Conservation (phyloP, 2,797 vertebrate genomes). For the Lithobates pipiens region DNA sequence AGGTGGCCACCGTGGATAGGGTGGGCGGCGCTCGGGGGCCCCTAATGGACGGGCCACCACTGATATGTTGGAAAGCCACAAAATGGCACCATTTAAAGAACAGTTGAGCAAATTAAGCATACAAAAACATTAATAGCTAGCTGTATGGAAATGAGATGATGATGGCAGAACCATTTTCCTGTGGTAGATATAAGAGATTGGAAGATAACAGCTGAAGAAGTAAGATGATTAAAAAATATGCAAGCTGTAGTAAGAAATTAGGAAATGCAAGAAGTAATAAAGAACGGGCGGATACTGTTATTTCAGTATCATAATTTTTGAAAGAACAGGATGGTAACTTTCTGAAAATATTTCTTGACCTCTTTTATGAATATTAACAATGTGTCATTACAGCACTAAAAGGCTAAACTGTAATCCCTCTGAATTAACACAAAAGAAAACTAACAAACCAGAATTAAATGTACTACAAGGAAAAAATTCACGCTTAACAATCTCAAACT, state of each 20-base stretch:
- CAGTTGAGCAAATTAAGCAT: slow-evolving; percentile 40
- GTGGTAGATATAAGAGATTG: slow-evolving; percentile 14
- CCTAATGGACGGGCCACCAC: too few species aligned
- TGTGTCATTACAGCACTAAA: slow-evolving; percentile 26
- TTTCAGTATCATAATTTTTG: slow-evolving; percentile 16
- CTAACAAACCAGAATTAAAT: slow-evolving; percentile 22
- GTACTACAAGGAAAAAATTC: slow-evolving; percentile 23
- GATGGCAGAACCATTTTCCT: slow-evolving; percentile 21
- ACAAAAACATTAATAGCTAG: slow-evolving; percentile 7
- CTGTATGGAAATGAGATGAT: slow-evolving; percentile 31
- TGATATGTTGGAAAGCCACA: slow-evolving; percentile 12
- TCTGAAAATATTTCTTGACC: slow-evolving; percentile 28
- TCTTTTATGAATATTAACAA: slow-evolving; percentile 41
- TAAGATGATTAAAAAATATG: slow-evolving; percentile 34
- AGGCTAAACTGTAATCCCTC: slow-evolving; percentile 19
- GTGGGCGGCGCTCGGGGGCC: too few species aligned
- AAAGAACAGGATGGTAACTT: slow-evolving; percentile 27
- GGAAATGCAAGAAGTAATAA: slow-evolving; percentile 28
- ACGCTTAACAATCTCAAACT: slow-evolving; percentile 4
- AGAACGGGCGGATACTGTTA: neutral
- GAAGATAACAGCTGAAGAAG: slow-evolving; percentile 32
- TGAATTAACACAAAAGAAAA: slow-evolving; percentile 30
- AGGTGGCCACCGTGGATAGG: too few species aligned
- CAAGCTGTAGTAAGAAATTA: slow-evolving; percentile 20
- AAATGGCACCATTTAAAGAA: slow-evolving; percentile 15